Base-by-base conservation (phyloP, 2,888 invertebrate species). In the Dione juno region DNA sequence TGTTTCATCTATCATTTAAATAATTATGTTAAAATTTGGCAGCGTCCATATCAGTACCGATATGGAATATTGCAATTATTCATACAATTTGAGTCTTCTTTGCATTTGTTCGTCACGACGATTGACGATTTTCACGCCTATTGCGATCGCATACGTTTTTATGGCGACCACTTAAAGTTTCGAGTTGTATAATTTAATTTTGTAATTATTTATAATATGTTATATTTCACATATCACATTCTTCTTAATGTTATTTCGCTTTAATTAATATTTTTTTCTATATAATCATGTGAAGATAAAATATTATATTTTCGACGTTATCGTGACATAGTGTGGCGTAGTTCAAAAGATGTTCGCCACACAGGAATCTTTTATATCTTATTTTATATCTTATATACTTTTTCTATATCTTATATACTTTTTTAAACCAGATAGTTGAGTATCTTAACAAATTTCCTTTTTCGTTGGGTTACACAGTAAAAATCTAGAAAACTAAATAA, bases 101-200 rank as follows among this genome's bases (percentile, higher is more conserved):
- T 61, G 61, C 53, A 21, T 61, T 61, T 52, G 52, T 52, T 61
- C 61, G 59, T 43, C n/a, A 54, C 43, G 57, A 28, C 28, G 28
- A 28, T 66, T 43, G 19, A 59, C 21, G 16, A 52, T 52, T 68
- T 61, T 53, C 67, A 61, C 50, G 57, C 40, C 50, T 57, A 53
- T 69, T 28, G 63, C 61, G 37, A 50, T 40, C 19, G 19, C 40
- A 61, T 45, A 45, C n/a, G 43, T 61, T 61, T 57, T 21, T 50
- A 10, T 11, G 9, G 40, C 35, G 37, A 64, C 64, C 19, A 40
- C 50, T 14, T 52, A n/a, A 64, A 14, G 3, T 52, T 14, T 14
- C 0, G 50, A 52, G 40, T 37, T 37, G 9, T 6, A n/a, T 54
- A 35, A 28, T 28, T 28, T 28, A 3, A 37, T 37, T n/a, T 28